phyloP scores from a whole-genome alignment of 2,113 vertebrate species.

The Petrocephalus microphthalmus region DNA sequence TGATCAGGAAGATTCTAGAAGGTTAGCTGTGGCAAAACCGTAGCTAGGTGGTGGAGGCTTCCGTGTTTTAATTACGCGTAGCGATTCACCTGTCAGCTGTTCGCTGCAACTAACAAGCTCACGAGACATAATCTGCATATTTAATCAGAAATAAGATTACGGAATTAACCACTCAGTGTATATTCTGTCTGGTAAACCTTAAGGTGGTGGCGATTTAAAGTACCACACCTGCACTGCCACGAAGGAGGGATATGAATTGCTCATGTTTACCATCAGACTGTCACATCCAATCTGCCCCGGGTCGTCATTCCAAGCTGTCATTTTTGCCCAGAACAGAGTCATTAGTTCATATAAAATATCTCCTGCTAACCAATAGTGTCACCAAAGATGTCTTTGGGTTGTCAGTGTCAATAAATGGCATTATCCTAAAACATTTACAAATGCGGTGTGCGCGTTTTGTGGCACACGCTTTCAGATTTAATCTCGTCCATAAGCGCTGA shows the following conservation, averaged over 20 bases:
- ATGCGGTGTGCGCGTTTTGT: neutral
- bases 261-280: neutral
- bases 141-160: constrained; percentile 6
- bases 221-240: neutral
- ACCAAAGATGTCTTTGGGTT: neutral
- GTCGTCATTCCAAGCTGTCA: neutral
- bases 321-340: neutral
- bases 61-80: neutral
- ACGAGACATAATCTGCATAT: constrained; percentile 4
- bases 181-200: neutral
- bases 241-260: neutral
- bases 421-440: constrained; percentile 3
- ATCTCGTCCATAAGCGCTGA: neutral
- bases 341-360: neutral
- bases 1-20: neutral
- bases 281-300: neutral
- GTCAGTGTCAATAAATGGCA: neutral
- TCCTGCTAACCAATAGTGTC: neutral
- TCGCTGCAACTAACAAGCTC: constrained; percentile 2
- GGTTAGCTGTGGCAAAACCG: neutral
- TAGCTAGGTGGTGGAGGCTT: neutral
- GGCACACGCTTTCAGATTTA: neutral
- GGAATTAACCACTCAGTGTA: neutral
- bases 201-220: neutral
- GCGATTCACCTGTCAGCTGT: neutral